These are phyloP conservation scores for Standfussiana lucernea DNA, from an alignment of 2,888 invertebrate species.

Conservation along the genomic window DNA sequence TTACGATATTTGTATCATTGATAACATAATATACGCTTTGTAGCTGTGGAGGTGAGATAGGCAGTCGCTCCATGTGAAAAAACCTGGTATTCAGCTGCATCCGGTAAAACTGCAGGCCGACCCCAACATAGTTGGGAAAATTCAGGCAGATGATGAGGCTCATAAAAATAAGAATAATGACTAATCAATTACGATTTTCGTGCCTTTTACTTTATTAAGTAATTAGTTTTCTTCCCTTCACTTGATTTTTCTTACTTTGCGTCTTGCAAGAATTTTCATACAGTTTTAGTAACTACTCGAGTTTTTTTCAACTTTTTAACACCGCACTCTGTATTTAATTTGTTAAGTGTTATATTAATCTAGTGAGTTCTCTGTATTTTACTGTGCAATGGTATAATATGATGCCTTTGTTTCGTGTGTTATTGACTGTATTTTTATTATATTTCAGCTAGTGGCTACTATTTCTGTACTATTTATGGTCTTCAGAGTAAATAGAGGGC, in stretches of 20 bases:
- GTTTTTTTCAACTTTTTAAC: background rate
- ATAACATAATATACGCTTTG: background rate
- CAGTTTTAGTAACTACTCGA: background rate
- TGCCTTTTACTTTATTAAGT: background rate
- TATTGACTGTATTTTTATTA: slow-evolving; percentile 53
- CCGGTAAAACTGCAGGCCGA: background rate
- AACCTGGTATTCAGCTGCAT: background rate
- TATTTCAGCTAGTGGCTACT: slow-evolving; percentile 26
- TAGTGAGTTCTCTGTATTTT: background rate
- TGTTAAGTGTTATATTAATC: background rate
- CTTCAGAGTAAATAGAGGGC: slow-evolving; percentile 24
- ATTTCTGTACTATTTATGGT: slow-evolving; percentile 47
- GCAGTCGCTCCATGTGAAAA: background rate
- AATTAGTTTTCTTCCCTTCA: background rate
- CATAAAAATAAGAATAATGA: background rate
- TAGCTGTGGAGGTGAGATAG: background rate
- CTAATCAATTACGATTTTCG: background rate
- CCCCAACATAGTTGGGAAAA: background rate
- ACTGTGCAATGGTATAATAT: background rate
- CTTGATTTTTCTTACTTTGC: background rate
- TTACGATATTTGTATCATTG: background rate
- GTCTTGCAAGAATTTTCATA: background rate
- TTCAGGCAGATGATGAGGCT: too few relatives aligned
- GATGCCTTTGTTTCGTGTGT: slow-evolving; percentile 37
- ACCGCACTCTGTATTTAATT: background rate